Conservation (phyloP, 2,797 vertebrate species). For the Phalloptychus januarius region DNA sequence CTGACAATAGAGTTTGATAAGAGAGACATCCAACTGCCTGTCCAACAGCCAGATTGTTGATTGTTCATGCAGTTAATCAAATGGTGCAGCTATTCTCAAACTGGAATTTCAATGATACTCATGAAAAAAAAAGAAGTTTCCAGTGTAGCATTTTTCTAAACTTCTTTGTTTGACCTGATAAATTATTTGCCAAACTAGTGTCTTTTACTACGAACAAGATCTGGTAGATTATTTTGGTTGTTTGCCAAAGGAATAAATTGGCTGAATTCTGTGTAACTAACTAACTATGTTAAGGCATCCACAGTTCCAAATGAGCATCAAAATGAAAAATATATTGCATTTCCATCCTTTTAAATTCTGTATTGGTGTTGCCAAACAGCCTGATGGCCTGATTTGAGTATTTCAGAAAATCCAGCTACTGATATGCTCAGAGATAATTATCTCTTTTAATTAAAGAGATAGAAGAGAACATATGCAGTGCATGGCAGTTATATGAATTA, state of each 20-base stretch:
- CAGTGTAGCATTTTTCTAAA: background rate
- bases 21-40: constrained; percentile 8
- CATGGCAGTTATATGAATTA: background rate
- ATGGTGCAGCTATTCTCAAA: background rate
- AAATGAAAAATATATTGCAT: background rate
- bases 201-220: background rate
- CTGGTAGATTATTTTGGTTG: background rate
- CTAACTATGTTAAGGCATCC: background rate
- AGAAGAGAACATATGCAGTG: background rate
- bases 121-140: background rate
- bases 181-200: constrained; percentile 7
- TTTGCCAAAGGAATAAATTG: background rate
- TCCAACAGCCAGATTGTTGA: constrained; percentile 17
- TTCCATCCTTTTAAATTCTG: background rate
- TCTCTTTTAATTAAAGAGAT: background rate
- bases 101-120: background rate
- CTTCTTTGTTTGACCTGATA: background rate
- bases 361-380: background rate
- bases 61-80: constrained; percentile 20
- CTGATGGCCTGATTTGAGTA: background rate
- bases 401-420: background rate
- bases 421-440: background rate
- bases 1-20: constrained; percentile 17
- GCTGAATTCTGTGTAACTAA: background rate
- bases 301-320: background rate